Base-by-base conservation (phyloP, 2,888 invertebrate species). In the Gnatocerus cornutus region DNA sequence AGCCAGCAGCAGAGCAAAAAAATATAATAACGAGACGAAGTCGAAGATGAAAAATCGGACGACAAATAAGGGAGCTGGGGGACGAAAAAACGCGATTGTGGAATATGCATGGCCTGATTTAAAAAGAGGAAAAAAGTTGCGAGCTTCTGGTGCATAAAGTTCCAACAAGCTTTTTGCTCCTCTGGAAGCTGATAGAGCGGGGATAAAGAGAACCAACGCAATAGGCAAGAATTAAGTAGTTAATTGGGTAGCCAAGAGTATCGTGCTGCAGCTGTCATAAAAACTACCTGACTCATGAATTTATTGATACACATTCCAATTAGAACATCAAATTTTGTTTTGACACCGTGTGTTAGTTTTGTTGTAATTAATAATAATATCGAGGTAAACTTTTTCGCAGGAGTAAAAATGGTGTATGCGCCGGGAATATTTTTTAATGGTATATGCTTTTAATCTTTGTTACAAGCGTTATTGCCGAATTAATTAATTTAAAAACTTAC, bases 1-100 rank as follows among this genome's bases (percentile, higher is more conserved):
- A 27, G n/a, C n/a, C 48, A 10, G 29, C 1, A n/a, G 27, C 1
- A 9, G 16, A 4, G 10, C 53, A 53, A 53, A 39, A 33, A 53
- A 53, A 39, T 30, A 52, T 52, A 52, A 52, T 14, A 53, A 53
- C 37, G 53, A 10, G 12, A 48, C 21, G 48, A 13, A 53, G 53
- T 37, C 33, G 27, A 53, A 53, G 33, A 53, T 37, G 53, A 37
- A 37, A 39, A 53, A 37, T 39, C 39, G 14, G 37, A 53, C 39
- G 53, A 37, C 37, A 39, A 53, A 33, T 37, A 29, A 37, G 13
- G 48, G 27, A 6, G 21, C 3, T 6, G 27, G 2, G n/a, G 8
- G 27, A 4, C 13, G 48, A 27, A 48, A 33, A 33, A 33, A 33
- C n/a, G 33, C 33, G 9, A 33, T 33, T 33, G 33, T 9, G n/a